phyloP scores from a whole-genome alignment of 1,140 invertebrate species.

The Drosophila simulans region DNA sequence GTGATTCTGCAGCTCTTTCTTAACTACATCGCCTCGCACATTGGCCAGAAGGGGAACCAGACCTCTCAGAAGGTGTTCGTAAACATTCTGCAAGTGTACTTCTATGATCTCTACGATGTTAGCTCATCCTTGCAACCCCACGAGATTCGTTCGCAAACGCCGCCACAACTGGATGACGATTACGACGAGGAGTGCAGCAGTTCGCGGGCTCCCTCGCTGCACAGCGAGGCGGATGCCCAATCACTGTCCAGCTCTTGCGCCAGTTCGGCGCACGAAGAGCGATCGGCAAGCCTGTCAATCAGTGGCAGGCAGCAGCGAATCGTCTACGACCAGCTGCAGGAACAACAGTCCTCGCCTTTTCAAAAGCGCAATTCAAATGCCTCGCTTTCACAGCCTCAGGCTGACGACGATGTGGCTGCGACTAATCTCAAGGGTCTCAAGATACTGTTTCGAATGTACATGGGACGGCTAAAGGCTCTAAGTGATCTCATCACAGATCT shows the following conservation, averaged over 20 bases:
- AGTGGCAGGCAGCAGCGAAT: conserved; percentile 73
- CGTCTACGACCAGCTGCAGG: conserved; percentile 77
- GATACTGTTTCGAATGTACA: conserved; percentile 83
- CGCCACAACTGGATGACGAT: conserved; percentile 70
- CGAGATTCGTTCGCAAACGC: conserved; percentile 65
- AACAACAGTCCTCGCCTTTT: conserved; percentile 68
- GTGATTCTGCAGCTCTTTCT: conserved; percentile 76
- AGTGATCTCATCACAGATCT: conserved; percentile 79
- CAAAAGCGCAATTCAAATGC: conserved; percentile 72
- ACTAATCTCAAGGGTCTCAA: conserved; percentile 78
- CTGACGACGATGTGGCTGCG: conserved; percentile 57
- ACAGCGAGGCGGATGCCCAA: conserved; percentile 78
- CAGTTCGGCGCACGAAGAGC: conserved; percentile 73
- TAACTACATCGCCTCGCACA: conserved; percentile 81
- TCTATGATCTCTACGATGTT: conserved; percentile 78
- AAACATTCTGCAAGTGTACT: conserved; percentile 77
- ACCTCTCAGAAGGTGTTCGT: conserved; percentile 82
- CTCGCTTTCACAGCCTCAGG: conserved; percentile 65
- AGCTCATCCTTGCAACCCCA: conserved; percentile 66
- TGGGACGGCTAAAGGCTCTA: conserved; percentile 74
- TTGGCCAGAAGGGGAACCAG: conserved; percentile 81
- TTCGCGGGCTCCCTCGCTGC: conserved; percentile 70
- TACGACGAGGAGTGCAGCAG: conserved; percentile 77
- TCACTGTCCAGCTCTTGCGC: conserved; percentile 76
- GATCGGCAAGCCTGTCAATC: conserved; percentile 50